Percentiles rank a stretch among this genome's conserved stretches.
Evolutionary conservation across 2,888 invertebrate species (phyloP).

Genomic region (Meliscaeva auricollis): DNA sequence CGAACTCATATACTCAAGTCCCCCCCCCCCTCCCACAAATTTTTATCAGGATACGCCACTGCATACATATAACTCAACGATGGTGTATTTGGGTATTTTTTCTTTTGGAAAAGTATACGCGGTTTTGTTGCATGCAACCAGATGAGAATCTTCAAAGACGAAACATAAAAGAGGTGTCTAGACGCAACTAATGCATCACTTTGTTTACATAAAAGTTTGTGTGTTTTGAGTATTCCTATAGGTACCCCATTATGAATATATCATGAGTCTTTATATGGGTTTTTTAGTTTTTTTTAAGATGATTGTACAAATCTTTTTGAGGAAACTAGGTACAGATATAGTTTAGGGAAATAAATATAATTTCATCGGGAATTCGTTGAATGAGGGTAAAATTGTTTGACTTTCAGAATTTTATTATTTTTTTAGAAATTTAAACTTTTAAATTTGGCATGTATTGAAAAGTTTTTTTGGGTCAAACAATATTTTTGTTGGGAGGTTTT

Average conservation of each 20-base stretch:
- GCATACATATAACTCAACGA: constrained; percentile 70
- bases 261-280: neutral
- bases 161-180: constrained; percentile 67
- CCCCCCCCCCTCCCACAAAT: too few species aligned
- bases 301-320: constrained; percentile 1
- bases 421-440: neutral
- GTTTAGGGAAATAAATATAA: neutral
- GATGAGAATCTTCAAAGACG: constrained; percentile 60
- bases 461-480: neutral
- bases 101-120: constrained; percentile 46
- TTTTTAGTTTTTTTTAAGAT: neutral
- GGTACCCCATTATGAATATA: neutral
- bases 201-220: constrained; percentile 16
- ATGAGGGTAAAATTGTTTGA: neutral
- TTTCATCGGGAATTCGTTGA: neutral
- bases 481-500: neutral
- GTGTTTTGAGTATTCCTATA: too few species aligned
- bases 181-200: constrained; percentile 62
- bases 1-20: too few species aligned
- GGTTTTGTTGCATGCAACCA: constrained; percentile 31
- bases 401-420: neutral
- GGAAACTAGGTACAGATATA: constrained; percentile 3
- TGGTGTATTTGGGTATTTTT: constrained; percentile 68
- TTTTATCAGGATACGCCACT: too few species aligned
- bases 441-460: neutral